Evolutionary conservation across 1,140 invertebrate species (phyloP).

Genomic region (Caenorhabditis brenneri): DNA sequence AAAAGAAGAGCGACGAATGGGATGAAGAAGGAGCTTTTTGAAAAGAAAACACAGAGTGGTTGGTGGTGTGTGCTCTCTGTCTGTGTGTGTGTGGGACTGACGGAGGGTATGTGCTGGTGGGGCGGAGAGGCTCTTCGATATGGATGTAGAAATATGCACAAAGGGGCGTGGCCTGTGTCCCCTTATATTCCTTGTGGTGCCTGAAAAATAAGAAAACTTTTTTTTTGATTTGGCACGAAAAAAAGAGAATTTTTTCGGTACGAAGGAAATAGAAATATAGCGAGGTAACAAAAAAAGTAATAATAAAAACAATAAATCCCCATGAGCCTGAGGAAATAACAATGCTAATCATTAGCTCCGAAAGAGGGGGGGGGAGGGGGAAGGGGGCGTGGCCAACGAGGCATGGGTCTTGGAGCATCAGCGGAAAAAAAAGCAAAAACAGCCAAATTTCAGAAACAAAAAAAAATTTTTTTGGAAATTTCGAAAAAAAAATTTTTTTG

Average conservation of each 20-base stretch:
- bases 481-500: too few species aligned
- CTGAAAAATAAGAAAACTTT: neutral
- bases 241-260: neutral
- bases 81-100: too few species aligned
- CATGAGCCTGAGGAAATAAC: neutral
- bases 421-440: too few species aligned
- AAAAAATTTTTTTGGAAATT: too few species aligned
- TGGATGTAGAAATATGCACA: conserved; percentile 28
- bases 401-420: too few species aligned
- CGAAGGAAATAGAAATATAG: neutral
- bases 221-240: neutral
- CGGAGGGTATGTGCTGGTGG: neutral
- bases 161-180: neutral
- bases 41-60: neutral
- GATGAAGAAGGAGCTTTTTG: neutral
- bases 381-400: too few species aligned
- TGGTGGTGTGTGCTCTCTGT: neutral
- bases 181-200: neutral
- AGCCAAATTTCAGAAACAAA: too few species aligned
- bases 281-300: neutral
- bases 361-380: neutral
- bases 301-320: neutral
- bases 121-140: neutral
- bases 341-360: neutral
- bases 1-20: neutral